Evolutionary conservation across 2,888 invertebrate species (phyloP).

Genomic region (Noctua janthina): DNA sequence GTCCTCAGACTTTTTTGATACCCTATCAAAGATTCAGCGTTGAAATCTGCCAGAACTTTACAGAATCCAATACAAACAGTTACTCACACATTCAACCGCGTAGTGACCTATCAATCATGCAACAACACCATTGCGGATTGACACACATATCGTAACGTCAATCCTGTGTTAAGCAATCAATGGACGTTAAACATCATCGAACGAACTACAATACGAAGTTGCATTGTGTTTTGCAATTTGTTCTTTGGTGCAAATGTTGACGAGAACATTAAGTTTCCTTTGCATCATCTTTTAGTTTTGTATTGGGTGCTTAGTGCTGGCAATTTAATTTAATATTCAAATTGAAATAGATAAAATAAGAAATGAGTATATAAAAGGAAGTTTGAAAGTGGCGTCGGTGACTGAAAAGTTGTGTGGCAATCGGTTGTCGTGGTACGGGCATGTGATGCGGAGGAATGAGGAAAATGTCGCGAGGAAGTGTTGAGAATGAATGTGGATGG

Average conservation of each 20-base stretch:
- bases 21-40: not conserved
- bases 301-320: not conserved
- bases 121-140: conserved; percentile 50
- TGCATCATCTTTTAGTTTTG: conserved; percentile 13
- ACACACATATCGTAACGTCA: conserved; percentile 42
- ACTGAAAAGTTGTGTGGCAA: too few relatives aligned
- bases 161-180: conserved; percentile 43
- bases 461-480: too few relatives aligned
- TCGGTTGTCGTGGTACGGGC: too few relatives aligned
- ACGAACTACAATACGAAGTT: conserved; percentile 30
- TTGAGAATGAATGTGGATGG: too few relatives aligned
- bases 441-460: too few relatives aligned
- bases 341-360: too few relatives aligned
- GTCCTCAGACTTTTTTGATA: not conserved
- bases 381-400: too few relatives aligned
- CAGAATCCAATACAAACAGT: not conserved
- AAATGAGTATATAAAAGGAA: too few relatives aligned
- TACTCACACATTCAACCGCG: not conserved
- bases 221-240: conserved; percentile 42
- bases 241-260: conserved; percentile 40
- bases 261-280: conserved; percentile 36
- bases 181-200: conserved; percentile 38
- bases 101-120: conserved; percentile 39
- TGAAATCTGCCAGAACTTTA: not conserved
- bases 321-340: not conserved